Percentiles rank a stretch among this genome's conserved stretches.
These are phyloP conservation scores for Drosophila infuscata DNA, from an alignment of 2,888 invertebrate species.

Conservation along the genomic window DNA sequence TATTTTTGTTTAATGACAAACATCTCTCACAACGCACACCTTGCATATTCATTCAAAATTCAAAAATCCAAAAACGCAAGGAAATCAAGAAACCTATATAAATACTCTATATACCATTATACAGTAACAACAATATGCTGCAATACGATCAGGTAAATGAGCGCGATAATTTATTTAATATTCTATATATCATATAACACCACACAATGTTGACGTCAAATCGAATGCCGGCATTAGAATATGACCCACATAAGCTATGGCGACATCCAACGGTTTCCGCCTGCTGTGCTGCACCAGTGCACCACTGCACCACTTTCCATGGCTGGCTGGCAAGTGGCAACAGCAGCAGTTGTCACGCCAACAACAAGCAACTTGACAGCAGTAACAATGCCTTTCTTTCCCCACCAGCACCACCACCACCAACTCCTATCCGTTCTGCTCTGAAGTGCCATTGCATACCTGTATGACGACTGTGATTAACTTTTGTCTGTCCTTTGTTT, in stretches of 20 bases:
- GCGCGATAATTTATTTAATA: constrained; percentile 23
- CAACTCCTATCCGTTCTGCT: neutral
- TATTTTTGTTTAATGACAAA: neutral
- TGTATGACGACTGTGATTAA: constrained; percentile 69
- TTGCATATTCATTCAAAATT: constrained; percentile 53
- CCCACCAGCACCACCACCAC: neutral
- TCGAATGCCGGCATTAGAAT: constrained; percentile 49
- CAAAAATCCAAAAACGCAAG: constrained; percentile 16
- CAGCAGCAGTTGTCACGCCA: constrained; percentile 41
- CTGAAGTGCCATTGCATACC: constrained; percentile 54
- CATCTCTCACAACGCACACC: neutral
- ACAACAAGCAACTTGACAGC: constrained; percentile 25
- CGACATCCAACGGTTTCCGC: constrained; percentile 27
- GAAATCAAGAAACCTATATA: constrained; percentile 15
- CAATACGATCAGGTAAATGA: constrained; percentile 77
- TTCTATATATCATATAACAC: constrained; percentile 7
- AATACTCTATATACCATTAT: constrained; percentile 18
- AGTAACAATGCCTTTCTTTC: constrained; percentile 14
- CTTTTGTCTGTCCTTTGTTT: constrained; percentile 60
- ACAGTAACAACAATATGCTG: constrained; percentile 63
- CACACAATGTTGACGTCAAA: constrained; percentile 10
- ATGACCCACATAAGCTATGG: constrained; percentile 58
- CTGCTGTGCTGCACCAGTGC: constrained; percentile 14
- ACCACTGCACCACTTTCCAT: constrained; percentile 23
- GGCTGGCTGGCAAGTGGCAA: constrained; percentile 48